These are phyloP conservation scores for Drosophila pallidifrons DNA, from an alignment of 1,140 invertebrate species.

Conservation along the genomic window DNA sequence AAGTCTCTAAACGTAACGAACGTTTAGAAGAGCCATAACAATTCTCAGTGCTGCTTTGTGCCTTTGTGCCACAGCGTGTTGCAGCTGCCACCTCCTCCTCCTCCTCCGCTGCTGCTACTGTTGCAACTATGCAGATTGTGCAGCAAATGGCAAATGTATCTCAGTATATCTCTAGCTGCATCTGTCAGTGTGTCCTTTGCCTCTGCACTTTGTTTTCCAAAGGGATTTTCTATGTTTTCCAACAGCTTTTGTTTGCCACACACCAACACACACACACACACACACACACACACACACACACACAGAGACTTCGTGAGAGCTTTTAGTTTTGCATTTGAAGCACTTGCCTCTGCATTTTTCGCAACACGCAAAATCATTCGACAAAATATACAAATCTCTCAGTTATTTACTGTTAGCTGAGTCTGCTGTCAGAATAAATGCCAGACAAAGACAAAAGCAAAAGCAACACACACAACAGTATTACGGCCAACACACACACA, in stretches of 20 bases:
- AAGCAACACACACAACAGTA: constrained; percentile 7
- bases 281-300: constrained; percentile 2
- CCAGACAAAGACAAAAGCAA: constrained; percentile 20
- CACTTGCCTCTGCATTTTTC: constrained; percentile 75
- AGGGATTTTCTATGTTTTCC: constrained; percentile 80
- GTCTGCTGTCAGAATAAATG: constrained; percentile 9
- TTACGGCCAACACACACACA: constrained; percentile 9
- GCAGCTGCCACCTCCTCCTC: not conserved
- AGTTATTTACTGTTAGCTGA: constrained; percentile 53
- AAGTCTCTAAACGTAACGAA: not conserved
- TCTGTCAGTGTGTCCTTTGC: constrained; percentile 24
- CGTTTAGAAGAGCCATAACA: constrained; percentile 12
- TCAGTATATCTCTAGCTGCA: constrained; percentile 20
- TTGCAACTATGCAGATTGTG: constrained; percentile 25
- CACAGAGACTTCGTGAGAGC: constrained; percentile 34
- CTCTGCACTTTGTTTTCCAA: constrained; percentile 72
- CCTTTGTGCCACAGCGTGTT: constrained; percentile 18
- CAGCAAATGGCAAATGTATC: constrained; percentile 23
- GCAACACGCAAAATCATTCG: constrained; percentile 69
- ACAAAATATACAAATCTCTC: constrained; percentile 64
- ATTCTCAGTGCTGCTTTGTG: constrained; percentile 7
- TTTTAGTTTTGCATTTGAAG: constrained; percentile 81
- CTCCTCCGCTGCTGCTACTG: no score
- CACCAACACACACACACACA: constrained; percentile 10
- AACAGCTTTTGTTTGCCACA: constrained; percentile 74